phyloP scores from a whole-genome alignment of 2,797 vertebrate genomes.

The Rachycentron canadum region DNA sequence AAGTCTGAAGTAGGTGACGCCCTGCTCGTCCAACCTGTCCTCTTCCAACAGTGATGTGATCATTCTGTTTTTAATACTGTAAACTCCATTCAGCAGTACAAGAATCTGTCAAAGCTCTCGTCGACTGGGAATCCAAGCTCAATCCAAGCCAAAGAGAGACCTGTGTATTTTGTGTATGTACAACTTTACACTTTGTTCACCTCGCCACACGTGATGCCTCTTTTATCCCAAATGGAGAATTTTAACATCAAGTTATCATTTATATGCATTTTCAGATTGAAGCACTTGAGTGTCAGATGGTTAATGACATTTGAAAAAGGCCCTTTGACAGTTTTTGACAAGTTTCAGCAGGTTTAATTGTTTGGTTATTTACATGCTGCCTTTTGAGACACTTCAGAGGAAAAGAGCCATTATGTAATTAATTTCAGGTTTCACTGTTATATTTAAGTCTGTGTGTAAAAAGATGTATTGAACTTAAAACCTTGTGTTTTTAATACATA shows the following conservation, averaged over 20 bases:
- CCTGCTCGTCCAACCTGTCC: constrained; percentile 27
- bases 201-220: not conserved
- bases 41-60: not conserved
- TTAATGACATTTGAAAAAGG: not conserved
- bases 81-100: not conserved
- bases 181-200: too few species aligned
- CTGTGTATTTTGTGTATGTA: not conserved
- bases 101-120: too few species aligned
- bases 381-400: not conserved
- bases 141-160: too few species aligned
- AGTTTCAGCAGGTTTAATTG: not conserved
- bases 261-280: not conserved
- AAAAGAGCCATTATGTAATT: not conserved
- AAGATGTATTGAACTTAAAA: not conserved
- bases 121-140: not conserved
- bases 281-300: too few species aligned
- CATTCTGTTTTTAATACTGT: not conserved
- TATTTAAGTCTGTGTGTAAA: not conserved
- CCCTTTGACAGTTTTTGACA: too few species aligned
- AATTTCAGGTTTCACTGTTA: constrained; percentile 1
- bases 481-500: not conserved
- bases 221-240: not conserved
- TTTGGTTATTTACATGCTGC: not conserved
- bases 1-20: constrained; percentile 1
- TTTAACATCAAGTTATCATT: not conserved